Base-by-base conservation (phyloP, 2,888 invertebrate genomes). In the Monopis laevigella region DNA sequence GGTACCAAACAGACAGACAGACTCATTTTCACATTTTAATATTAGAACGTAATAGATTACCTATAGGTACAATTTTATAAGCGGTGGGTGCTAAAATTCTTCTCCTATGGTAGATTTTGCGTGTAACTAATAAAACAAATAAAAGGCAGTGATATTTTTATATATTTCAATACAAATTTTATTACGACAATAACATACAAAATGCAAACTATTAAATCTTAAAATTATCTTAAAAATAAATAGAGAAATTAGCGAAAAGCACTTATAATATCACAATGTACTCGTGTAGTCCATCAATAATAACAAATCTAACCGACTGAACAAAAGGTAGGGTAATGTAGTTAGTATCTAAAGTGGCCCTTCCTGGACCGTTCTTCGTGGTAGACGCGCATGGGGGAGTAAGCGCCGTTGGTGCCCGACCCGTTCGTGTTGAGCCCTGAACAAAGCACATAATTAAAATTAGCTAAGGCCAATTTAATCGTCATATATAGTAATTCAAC, bases 321-420 rank as follows among this genome's bases (percentile, higher is more conserved):
- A n/a, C n/a, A n/a, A n/a, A n/a, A n/a, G n/a, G n/a, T n/a, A n/a
- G n/a, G n/a, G n/a, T n/a, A n/a, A n/a, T n/a, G n/a, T n/a, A n/a
- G n/a, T 84, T 83, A 92, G 68, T 91, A 92, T 64, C 90, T 86
- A 78, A 91, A 92, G 61, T 91, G 90, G 45, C 90, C 90, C 68
- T 91, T 91, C 59, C 87, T 86, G 46, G 89, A 90, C 55, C 89
- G 83, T 55, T 89, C 89, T 58, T 92, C 91, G 67, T 92, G 91
- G 58, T 92, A 92, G 8, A 92, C 90, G 52, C 90, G 80, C 60
- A 92, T 82, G 1, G 91, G 91, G 11, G 91, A 89, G 59, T 92
- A 92, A 46, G 84, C 87, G 40, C 90, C 89, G 54, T 88, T 88
- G 2, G 83, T 69, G n/a, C n/a, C n/a, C 16, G 66, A 67, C 40